Evolutionary conservation across 2,797 vertebrate genomes (phyloP), one percentile per base, ranked within the genome.

Genomic region (Poecilia picta): DNA sequence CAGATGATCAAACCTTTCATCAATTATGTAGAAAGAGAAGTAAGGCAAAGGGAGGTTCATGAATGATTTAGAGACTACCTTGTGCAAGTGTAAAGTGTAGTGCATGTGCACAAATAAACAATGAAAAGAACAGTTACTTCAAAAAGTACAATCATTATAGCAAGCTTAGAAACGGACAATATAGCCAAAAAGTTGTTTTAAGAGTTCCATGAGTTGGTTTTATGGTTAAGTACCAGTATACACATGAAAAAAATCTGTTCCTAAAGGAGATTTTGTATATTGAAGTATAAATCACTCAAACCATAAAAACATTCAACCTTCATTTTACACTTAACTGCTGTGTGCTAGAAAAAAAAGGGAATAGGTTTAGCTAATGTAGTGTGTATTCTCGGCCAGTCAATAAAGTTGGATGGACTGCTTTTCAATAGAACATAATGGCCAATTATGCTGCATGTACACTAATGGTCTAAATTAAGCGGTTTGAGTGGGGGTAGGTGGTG

Each of bases 391-490:
- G 71, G 87, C 81, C 82, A 82, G 83, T 88, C 78, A n/a, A 80
- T 85, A 81, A 71, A 77, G 81, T 59, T 89, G 86, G 86, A 90
- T 82, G 76, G 88, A 88, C 85, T 82, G 77, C 83, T 86, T 85
- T 88, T 93, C 89, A 86, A 83, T 84, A 82, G 83, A 90, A 91
- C 88, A 81, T 93, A 92, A 94, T 93, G 88, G 87, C 87, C 91
- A 93, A 93, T 94, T 93, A 94, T 83, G 78, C 82, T 76, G 85
- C 87, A 87, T 90, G 89, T 85, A 81, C 80, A n/a, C 85, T 94
- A 94, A 95, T 93, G 88, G 87, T 70, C 76, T 82, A 79, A 89
- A 93, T 91, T 93, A 95, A 90, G 87, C 79, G 83, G 80, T 80
- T 83, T 75, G 81, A 85, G 78, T 83, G 80, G 70, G 79, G 72